Conservation (phyloP, 92 coral and sea anemone genomes). For the Siderastrea siderea region DNA sequence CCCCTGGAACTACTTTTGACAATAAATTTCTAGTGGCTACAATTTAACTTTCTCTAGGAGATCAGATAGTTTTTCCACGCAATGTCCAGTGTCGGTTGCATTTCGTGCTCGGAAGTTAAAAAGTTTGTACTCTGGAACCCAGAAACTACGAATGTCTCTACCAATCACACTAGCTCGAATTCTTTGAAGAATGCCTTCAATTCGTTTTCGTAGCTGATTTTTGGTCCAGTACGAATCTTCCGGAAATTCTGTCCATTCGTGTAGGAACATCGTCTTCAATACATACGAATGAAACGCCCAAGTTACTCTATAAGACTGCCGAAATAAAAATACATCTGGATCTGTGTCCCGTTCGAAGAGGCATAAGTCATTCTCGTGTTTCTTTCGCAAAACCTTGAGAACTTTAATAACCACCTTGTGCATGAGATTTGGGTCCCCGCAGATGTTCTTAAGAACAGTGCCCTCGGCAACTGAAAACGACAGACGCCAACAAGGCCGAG, state of each 20-base stretch:
- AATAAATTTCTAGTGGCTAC: not conserved
- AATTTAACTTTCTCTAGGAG: constrained; percentile 1
- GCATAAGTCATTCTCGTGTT: constrained; percentile 37
- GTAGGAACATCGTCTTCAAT: constrained; percentile 70
- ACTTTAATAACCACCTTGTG: constrained; percentile 48
- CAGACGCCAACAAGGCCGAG: constrained; percentile 66
- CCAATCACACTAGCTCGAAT: constrained; percentile 42
- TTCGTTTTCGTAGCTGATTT: constrained; percentile 44
- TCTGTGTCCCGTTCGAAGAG: constrained; percentile 3
- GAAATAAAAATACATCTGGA: not conserved
- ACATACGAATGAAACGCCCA: constrained; percentile 70
- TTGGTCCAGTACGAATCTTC: constrained; percentile 34
- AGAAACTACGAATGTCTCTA: constrained; percentile 65
- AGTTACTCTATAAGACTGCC: constrained; percentile 15
- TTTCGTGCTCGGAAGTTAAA: constrained; percentile 73
- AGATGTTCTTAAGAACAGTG: constrained; percentile 37
- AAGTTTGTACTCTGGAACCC: constrained; percentile 71
- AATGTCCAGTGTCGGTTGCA: not conserved
- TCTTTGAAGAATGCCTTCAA: constrained; percentile 36
- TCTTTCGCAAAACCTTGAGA: constrained; percentile 63
- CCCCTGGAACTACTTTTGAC: not conserved
- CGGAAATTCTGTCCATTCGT: constrained; percentile 67
- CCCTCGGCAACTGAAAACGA: constrained; percentile 77
- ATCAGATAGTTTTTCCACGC: not conserved
- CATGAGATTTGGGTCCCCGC: constrained; percentile 5